phyloP scores from a whole-genome alignment of 2,113 vertebrate species.

The Pimephales promelas region DNA sequence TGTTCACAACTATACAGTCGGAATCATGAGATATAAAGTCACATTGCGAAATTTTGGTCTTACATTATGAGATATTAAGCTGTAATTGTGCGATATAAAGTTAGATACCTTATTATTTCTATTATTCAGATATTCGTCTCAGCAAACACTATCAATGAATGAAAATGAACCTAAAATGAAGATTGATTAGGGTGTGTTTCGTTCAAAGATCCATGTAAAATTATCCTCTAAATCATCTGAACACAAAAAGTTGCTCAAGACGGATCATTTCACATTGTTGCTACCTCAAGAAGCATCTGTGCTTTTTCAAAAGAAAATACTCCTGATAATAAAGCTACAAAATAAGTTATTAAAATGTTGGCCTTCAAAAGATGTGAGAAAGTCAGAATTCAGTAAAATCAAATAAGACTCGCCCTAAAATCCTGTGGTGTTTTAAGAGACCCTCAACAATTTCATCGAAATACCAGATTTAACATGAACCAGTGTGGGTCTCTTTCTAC shows the following conservation, averaged over 20 bases:
- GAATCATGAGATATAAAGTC: not conserved
- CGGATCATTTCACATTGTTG: not conserved
- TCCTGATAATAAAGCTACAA: not conserved
- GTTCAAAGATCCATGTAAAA: not conserved
- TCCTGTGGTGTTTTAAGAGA: constrained; percentile 29
- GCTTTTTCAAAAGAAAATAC: not conserved
- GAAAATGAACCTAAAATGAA: not conserved
- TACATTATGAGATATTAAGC: not conserved
- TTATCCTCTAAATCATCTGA: not conserved
- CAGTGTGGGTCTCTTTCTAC: constrained; percentile 2
- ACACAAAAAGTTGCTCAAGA: not conserved
- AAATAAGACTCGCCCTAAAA: not conserved
- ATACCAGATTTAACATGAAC: constrained; percentile 12
- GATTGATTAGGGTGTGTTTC: not conserved
- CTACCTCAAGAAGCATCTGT: not conserved
- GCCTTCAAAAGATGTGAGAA: constrained; percentile 6
- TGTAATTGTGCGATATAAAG: not conserved
- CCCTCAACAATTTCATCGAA: constrained; percentile 30
- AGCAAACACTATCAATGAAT: not conserved
- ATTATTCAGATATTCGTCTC: not conserved
- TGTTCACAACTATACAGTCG: no score
- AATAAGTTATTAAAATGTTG: not conserved
- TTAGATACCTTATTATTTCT: not conserved
- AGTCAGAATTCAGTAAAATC: not conserved
- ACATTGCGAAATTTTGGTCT: not conserved